These are phyloP conservation scores for Cephus nigrinus DNA, from an alignment of 2,888 invertebrate species.

Conservation along the genomic window DNA sequence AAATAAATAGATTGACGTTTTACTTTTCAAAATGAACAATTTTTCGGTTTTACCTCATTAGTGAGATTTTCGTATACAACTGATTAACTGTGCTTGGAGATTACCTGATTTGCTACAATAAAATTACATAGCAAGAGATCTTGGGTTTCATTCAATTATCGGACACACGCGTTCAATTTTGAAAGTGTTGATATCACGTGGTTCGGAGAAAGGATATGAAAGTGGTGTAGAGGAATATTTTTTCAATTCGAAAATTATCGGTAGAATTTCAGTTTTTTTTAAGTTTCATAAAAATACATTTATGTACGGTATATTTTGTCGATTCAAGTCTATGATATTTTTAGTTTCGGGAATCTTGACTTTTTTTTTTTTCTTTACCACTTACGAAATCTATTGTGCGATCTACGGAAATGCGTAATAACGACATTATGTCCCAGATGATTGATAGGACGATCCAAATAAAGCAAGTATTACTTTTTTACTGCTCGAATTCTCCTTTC, in stretches of 20 bases:
- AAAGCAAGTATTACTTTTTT: slow-evolving; percentile 44
- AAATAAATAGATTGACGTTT: neutral
- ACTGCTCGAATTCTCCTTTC: slow-evolving; percentile 51
- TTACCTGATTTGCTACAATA: neutral
- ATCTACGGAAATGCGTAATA: neutral
- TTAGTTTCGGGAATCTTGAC: neutral
- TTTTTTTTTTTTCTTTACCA: neutral
- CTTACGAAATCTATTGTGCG: neutral
- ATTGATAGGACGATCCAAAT: neutral
- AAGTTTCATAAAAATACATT: neutral
- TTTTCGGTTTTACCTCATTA: neutral
- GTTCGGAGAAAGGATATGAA: neutral
- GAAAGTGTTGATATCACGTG: neutral
- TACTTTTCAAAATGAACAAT: neutral
- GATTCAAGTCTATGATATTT: neutral
- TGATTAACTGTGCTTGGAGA: neutral
- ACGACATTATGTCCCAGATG: neutral
- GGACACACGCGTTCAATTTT: neutral
- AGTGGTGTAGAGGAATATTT: neutral
- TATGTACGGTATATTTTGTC: neutral
- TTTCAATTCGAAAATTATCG: neutral
- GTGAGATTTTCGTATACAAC: neutral
- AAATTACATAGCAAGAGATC: neutral
- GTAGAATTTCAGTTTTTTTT: neutral
- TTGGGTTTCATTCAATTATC: neutral